Conservation (phyloP, 2,888 invertebrate genomes). For the Eupithecia tripunctaria region DNA sequence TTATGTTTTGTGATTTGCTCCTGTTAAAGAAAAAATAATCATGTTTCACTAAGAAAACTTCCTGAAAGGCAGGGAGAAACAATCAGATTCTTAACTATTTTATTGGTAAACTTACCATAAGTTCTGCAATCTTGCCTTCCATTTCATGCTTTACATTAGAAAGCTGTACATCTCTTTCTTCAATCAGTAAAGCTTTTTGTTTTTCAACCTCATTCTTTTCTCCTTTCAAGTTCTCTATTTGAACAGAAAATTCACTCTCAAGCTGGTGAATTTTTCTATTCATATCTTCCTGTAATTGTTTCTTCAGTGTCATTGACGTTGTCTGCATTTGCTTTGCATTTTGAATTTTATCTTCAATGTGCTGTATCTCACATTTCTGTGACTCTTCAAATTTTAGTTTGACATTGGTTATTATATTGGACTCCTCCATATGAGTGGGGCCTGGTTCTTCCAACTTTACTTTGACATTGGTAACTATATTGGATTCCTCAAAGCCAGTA, state of each 20-base stretch:
- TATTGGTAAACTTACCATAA: slow-evolving; percentile 59
- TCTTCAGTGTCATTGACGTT: slow-evolving; percentile 69
- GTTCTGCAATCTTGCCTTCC: slow-evolving; percentile 66
- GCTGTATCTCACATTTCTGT: slow-evolving; percentile 71
- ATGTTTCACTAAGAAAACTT: neutral
- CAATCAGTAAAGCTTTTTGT: slow-evolving; percentile 72
- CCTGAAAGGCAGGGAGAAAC: neutral
- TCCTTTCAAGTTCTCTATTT: slow-evolving; percentile 78
- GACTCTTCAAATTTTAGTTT: slow-evolving; percentile 76
- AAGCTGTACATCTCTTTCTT: slow-evolving; percentile 74
- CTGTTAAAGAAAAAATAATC: slow-evolving; percentile 51
- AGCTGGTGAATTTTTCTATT: slow-evolving; percentile 76
- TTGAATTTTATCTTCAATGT: slow-evolving; percentile 74
- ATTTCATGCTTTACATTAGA: slow-evolving; percentile 63
- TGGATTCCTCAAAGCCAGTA: no score
- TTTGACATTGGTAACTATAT: no score
- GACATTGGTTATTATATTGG: slow-evolving; percentile 62
- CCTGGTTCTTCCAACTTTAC: no score
- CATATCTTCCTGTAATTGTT: slow-evolving; percentile 74
- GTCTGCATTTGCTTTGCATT: slow-evolving; percentile 72
- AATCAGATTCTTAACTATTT: neutral
- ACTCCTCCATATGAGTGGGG: slow-evolving; percentile 35
- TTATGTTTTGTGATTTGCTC: slow-evolving; percentile 73
- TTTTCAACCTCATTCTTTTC: slow-evolving; percentile 77
- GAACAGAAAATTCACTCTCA: slow-evolving; percentile 69